Conservation (phyloP, 2,113 vertebrate genomes). For the Isichthys henryi region DNA sequence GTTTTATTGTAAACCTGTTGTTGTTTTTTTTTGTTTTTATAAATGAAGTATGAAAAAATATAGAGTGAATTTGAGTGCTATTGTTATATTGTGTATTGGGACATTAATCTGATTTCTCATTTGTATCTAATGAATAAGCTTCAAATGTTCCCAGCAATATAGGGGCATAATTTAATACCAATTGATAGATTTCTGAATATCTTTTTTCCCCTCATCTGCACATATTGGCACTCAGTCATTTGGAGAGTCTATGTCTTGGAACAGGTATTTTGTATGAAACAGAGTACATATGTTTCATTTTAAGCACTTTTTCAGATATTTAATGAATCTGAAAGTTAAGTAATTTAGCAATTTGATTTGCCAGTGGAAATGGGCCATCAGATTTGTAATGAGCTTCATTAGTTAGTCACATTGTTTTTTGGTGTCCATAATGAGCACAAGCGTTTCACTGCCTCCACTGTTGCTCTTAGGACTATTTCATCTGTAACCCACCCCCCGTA, state of each 20-base stretch:
- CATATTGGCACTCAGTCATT: constrained; percentile 13
- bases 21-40: background rate
- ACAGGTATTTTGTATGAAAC: constrained; percentile 41
- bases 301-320: constrained; percentile 39
- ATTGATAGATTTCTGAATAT: constrained; percentile 6
- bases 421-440: background rate
- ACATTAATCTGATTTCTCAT: background rate
- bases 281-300: constrained; percentile 46
- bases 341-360: constrained; percentile 39
- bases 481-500: constrained; percentile 13
- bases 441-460: constrained; percentile 19
- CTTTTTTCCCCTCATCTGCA: constrained; percentile 1
- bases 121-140: background rate
- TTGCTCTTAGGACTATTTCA: background rate
- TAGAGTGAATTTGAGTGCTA: background rate
- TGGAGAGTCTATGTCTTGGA: constrained; percentile 37
- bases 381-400: constrained; percentile 39
- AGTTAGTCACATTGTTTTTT: constrained; percentile 30
- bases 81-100: background rate
- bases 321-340: constrained; percentile 48
- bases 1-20: background rate
- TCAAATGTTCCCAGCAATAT: constrained; percentile 19
- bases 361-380: constrained; percentile 46
- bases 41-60: background rate
- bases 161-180: constrained; percentile 27